Conservation (phyloP, 2,888 invertebrate species). For the Leptura quadrifasciata region DNA sequence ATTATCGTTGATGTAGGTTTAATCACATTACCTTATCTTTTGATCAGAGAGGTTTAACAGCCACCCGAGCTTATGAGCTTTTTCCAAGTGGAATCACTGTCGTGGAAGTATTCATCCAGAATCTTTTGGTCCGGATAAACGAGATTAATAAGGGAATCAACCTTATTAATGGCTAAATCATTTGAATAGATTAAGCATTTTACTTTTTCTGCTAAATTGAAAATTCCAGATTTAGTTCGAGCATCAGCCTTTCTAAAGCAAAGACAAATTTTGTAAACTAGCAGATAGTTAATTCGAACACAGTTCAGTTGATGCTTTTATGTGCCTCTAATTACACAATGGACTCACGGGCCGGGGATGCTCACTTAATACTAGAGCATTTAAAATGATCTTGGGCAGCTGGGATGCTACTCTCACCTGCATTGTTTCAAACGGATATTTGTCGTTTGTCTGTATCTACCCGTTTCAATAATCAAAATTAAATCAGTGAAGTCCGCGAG, state of each 20-base stretch:
- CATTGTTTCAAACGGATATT: no score
- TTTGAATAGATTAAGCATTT: constrained; percentile 53
- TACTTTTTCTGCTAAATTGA: constrained; percentile 36
- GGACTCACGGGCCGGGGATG: no score
- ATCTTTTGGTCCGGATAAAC: constrained; percentile 53
- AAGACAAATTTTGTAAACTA: neutral
- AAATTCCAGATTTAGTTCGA: neutral
- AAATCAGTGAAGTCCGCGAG: no score
- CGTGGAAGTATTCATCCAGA: constrained; percentile 52
- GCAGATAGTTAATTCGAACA: neutral
- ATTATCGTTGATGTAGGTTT: constrained; percentile 56
- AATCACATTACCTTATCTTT: constrained; percentile 60
- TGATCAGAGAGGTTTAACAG: constrained; percentile 55
- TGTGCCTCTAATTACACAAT: neutral
- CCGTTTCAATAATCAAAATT: no score
- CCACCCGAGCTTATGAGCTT: constrained; percentile 43
- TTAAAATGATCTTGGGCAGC: no score
- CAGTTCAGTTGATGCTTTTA: neutral
- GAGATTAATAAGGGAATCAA: constrained; percentile 61
- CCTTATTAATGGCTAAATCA: constrained; percentile 62
- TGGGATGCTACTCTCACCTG: no score
- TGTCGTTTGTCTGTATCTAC: no score
- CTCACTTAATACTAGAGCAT: no score
- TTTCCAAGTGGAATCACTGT: constrained; percentile 53
- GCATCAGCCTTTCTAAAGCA: constrained; percentile 8